phyloP scores from a whole-genome alignment of 2,797 vertebrate genomes.

The Lophius americanus region DNA sequence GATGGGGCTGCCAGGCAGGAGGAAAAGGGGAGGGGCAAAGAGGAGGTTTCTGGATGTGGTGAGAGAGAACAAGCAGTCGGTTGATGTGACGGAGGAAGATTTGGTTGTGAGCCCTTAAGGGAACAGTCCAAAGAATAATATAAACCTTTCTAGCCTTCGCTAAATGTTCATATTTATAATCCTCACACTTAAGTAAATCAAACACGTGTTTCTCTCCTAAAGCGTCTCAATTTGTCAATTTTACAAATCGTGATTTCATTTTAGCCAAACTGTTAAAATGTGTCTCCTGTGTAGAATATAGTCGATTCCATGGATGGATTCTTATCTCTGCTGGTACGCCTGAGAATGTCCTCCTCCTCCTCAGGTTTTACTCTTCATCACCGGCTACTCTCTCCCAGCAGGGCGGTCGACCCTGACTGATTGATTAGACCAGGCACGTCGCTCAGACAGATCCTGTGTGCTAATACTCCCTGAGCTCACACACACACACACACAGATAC shows the following conservation, averaged over 20 bases:
- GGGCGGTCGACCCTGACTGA: slow-evolving; percentile 32
- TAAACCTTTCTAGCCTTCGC: background rate
- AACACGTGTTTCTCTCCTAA: background rate
- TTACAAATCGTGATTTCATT: background rate
- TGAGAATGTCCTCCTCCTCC: background rate
- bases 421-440: slow-evolving; percentile 49
- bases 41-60: too few relatives aligned
- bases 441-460: slow-evolving; percentile 61
- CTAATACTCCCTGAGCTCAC: slow-evolving; percentile 61
- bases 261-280: background rate
- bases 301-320: background rate
- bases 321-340: background rate
- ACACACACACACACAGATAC: slow-evolving; percentile 13
- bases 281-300: slow-evolving; percentile 1
- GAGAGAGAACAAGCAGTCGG: too few relatives aligned
- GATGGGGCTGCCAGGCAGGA: too few relatives aligned
- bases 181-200: background rate
- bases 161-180: background rate
- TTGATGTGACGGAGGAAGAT: too few relatives aligned
- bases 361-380: background rate
- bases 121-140: too few relatives aligned
- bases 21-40: too few relatives aligned
- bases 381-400: background rate
- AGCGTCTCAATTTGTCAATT: background rate
- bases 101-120: too few relatives aligned